These are phyloP conservation scores for Drosophila kambysellisi DNA, from an alignment of 2,888 invertebrate species.

Conservation along the genomic window DNA sequence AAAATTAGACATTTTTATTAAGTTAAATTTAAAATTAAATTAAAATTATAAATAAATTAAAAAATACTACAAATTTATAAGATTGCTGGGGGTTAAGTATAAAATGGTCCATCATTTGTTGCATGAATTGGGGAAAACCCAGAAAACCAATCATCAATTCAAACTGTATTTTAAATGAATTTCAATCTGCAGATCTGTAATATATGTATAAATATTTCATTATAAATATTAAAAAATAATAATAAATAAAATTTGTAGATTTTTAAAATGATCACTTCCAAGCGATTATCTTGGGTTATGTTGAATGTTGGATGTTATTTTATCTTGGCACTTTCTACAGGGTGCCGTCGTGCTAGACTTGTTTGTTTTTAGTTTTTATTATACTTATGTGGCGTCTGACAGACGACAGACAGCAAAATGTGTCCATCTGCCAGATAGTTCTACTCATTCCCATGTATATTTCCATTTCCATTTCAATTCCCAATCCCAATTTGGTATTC, in stretches of 20 bases:
- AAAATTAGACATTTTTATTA: too few species aligned
- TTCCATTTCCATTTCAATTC: slow-evolving; percentile 40
- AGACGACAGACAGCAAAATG: slow-evolving; percentile 39
- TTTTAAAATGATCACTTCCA: too few species aligned
- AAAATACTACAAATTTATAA: too few species aligned
- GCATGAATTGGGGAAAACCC: too few species aligned
- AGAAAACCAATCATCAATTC: background rate
- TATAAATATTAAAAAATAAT: too few species aligned
- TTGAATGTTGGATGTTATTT: background rate
- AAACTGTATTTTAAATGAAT: background rate
- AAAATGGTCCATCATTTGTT: too few species aligned
- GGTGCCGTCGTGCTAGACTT: background rate
- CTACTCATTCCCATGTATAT: slow-evolving; percentile 29
- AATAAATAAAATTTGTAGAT: too few species aligned
- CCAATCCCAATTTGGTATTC: slow-evolving; percentile 60
- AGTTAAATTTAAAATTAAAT: too few species aligned
- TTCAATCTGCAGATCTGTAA: background rate
- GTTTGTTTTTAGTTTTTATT: slow-evolving; percentile 1
- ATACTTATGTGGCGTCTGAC: slow-evolving; percentile 15
- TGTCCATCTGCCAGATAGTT: slow-evolving; percentile 61
- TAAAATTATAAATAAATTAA: too few species aligned
- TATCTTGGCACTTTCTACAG: background rate
- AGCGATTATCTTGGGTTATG: background rate
- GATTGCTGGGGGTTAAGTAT: too few species aligned
- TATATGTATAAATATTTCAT: background rate